Conservation (phyloP, 2,113 vertebrate genomes). For the Gambusia holbrooki region DNA sequence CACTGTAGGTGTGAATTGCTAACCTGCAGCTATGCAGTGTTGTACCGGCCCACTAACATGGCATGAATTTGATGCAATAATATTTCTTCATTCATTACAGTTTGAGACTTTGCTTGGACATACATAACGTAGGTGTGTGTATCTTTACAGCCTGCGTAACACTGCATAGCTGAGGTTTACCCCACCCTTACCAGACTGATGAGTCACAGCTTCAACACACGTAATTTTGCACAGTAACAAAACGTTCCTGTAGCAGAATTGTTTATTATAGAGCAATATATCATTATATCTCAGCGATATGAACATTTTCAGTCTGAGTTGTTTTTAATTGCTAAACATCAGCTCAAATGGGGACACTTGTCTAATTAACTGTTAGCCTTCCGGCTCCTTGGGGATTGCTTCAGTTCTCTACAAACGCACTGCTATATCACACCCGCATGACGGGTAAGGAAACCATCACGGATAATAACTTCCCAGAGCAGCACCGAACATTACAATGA, state of each 20-base stretch:
- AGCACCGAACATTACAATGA: neutral
- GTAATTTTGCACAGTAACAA: neutral
- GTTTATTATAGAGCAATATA: neutral
- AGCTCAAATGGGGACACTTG: neutral
- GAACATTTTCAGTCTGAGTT: neutral
- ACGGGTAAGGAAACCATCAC: neutral
- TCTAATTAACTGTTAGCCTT: neutral
- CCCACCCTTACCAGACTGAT: neutral
- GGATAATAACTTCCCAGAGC: neutral
- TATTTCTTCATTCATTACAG: too few relatives aligned
- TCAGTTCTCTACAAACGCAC: neutral
- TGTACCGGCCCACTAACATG: too few relatives aligned
- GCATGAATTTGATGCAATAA: too few relatives aligned
- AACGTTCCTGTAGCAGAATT: neutral
- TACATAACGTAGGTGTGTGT: too few relatives aligned
- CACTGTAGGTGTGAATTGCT: too few relatives aligned
- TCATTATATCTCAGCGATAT: neutral
- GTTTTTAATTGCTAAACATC: neutral
- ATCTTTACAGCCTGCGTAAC: too few relatives aligned
- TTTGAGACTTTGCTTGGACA: too few relatives aligned
- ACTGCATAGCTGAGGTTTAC: too few relatives aligned
- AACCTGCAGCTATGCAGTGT: too few relatives aligned
- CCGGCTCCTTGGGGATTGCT: neutral
- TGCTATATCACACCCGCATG: neutral
- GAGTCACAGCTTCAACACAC: neutral